A percentile compares a stretch with the other conserved stretches of the same genome.
Conservation (phyloP, 2,797 vertebrate species). For the Gorsachius magnificus region DNA sequence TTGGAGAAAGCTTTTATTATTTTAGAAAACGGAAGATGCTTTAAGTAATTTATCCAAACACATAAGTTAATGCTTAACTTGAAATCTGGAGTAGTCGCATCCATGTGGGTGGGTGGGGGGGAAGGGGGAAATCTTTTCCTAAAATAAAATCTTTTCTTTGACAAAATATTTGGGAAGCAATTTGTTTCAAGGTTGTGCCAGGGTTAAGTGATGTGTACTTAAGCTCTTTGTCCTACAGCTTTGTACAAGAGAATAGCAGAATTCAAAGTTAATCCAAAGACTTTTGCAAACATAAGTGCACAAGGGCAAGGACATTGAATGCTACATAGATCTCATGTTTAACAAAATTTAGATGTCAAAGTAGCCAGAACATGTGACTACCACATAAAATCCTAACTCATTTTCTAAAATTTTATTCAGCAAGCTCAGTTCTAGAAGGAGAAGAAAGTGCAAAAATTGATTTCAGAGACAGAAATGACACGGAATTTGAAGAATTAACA, state of each 20-base stretch:
- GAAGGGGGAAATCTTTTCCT: not conserved
- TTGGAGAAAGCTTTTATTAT: not conserved
- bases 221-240: not conserved
- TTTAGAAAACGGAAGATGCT: not conserved
- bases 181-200: not conserved
- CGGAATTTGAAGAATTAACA: constrained; percentile 30
- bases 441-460: constrained; percentile 49
- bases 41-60: not conserved
- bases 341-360: not conserved
- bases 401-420: constrained; percentile 47
- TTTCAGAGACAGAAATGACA: constrained; percentile 37
- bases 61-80: not conserved
- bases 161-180: not conserved
- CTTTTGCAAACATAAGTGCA: not conserved
- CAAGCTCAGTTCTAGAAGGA: constrained; percentile 38
- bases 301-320: not conserved
- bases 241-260: not conserved
- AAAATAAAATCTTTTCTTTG: not conserved
- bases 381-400: not conserved
- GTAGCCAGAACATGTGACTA: not conserved
- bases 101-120: not conserved
- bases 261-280: not conserved
- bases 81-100: not conserved
- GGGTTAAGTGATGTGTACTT: not conserved
- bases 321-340: not conserved